A percentile compares a stretch with the other conserved stretches of the same genome.
Conservation (phyloP, 2,797 vertebrate species). For the Gambusia yucatana region DNA sequence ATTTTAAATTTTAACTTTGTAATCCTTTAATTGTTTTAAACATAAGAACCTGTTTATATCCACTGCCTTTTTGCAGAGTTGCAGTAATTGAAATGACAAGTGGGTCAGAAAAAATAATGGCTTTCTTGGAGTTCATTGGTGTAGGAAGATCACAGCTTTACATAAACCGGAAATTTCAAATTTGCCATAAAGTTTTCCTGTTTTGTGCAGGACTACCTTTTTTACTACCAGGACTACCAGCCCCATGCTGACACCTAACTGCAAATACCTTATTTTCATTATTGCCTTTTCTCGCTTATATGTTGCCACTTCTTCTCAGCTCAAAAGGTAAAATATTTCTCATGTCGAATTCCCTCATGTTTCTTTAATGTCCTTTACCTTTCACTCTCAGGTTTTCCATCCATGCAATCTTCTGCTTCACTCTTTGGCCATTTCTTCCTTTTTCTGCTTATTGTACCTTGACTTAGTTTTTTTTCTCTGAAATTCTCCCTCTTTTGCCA, state of each 20-base stretch:
- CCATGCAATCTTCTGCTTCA: neutral
- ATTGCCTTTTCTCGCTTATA: neutral
- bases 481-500: conserved; percentile 21
- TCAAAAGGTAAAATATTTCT: conserved; percentile 19
- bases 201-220: neutral
- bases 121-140: neutral
- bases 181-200: neutral
- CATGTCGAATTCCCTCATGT: conserved; percentile 3
- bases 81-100: neutral
- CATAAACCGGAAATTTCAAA: neutral
- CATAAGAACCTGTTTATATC: neutral
- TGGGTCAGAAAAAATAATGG: neutral
- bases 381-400: neutral
- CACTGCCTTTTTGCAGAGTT: neutral
- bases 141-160: neutral
- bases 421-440: neutral
- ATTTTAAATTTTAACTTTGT: neutral
- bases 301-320: neutral
- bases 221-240: neutral
- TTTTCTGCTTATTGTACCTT: conserved; percentile 20
- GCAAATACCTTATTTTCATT: neutral
- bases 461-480: conserved; percentile 12
- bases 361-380: conserved; percentile 8
- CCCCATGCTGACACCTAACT: neutral
- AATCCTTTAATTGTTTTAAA: neutral